A percentile compares a stretch with the other conserved stretches of the same genome.
phyloP scores from a whole-genome alignment of 2,888 invertebrate genomes.

The Clistopyga incitator region DNA sequence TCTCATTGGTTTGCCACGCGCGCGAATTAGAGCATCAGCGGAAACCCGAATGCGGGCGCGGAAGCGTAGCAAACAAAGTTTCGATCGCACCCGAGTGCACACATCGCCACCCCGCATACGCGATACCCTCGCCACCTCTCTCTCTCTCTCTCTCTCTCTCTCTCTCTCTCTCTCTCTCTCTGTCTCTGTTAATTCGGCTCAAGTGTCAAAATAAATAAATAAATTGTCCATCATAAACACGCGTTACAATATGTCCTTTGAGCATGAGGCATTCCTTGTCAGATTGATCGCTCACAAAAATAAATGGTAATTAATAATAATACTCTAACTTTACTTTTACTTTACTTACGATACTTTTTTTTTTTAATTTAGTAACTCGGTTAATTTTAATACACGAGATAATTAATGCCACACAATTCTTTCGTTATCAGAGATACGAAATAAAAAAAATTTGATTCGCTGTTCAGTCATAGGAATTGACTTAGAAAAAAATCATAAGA shows the following conservation, averaged over 20 bases:
- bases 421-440: too few relatives aligned
- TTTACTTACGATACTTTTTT: too few relatives aligned
- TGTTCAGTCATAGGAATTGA: too few relatives aligned
- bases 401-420: too few relatives aligned
- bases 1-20: conserved; percentile 47
- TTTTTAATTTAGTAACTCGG: too few relatives aligned
- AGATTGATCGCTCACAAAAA: not conserved
- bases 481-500: conserved; percentile 4
- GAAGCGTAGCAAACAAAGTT: conserved; percentile 47
- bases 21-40: conserved; percentile 1
- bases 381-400: too few relatives aligned
- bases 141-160: too few relatives aligned
- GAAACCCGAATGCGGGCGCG: conserved; percentile 22
- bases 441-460: too few relatives aligned
- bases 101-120: conserved; percentile 2
- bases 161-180: too few relatives aligned
- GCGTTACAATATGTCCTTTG: not conserved
- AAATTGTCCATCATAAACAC: too few relatives aligned
- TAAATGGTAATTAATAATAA: not conserved
- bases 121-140: conserved; percentile 3
- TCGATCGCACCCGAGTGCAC: conserved; percentile 59
- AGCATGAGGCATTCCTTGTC: not conserved
- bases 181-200: conserved; percentile 44
- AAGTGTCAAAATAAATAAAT: too few relatives aligned
- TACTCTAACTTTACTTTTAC: not conserved